phyloP scores from a whole-genome alignment of 2,888 invertebrate species.

The Resseliella maxima region DNA sequence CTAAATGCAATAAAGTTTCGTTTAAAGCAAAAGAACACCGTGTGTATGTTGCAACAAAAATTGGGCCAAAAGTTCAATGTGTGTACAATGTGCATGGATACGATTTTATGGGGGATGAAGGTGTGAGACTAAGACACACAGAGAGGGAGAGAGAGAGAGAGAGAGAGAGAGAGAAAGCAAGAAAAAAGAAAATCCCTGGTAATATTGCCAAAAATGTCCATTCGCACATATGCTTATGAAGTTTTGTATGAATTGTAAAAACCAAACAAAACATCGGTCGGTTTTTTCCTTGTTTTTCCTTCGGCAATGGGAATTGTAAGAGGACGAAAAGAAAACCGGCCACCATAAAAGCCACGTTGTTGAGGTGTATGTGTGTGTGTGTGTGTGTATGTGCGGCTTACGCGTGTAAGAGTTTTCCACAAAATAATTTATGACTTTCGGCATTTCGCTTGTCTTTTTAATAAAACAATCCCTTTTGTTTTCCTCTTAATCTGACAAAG shows the following conservation, averaged over 20 bases:
- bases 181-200: background rate
- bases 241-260: background rate
- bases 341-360: background rate
- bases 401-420: conserved; percentile 11
- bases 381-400: conserved; percentile 22
- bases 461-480: conserved; percentile 51
- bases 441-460: conserved; percentile 46
- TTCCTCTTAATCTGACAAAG: conserved; percentile 47
- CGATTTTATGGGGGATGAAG: background rate
- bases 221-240: conserved; percentile 7
- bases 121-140: background rate
- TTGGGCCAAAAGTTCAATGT: background rate
- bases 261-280: background rate
- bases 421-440: conserved; percentile 50
- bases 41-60: background rate
- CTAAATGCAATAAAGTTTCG: conserved; percentile 46
- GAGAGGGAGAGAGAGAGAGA: background rate
- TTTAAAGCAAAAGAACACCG: conserved; percentile 3
- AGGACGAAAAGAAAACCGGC: background rate
- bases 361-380: background rate
- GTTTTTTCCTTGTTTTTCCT: background rate
- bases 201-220: conserved; percentile 21
- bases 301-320: background rate
- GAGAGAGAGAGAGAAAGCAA: background rate
- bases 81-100: background rate